phyloP scores from a whole-genome alignment of 2,113 vertebrate species.

The Chelonoidis abingdonii region DNA sequence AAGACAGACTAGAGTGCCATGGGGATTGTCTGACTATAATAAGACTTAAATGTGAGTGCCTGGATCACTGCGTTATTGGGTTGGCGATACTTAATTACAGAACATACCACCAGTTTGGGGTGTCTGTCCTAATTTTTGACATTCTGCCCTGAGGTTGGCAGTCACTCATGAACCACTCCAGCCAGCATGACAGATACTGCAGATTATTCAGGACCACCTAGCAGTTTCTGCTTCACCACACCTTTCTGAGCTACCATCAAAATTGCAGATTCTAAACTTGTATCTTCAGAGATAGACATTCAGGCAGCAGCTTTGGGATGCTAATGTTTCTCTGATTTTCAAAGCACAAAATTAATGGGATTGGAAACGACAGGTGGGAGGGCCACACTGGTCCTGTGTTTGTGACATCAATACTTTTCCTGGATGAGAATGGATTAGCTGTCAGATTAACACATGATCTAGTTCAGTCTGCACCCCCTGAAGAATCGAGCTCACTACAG shows the following conservation, averaged over 20 bases:
- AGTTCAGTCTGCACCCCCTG: background rate
- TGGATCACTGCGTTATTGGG: background rate
- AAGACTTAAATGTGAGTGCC: background rate
- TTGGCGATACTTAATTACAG: background rate
- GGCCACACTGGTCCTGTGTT: rapidly evolving
- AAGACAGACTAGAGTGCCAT: background rate
- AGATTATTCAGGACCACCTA: background rate
- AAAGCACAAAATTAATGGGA: rapidly evolving
- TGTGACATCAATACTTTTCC: background rate
- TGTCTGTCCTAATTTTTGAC: background rate
- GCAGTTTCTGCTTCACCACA: rapidly evolving
- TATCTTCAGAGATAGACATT: background rate
- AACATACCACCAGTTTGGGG: background rate
- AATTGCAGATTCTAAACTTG: background rate
- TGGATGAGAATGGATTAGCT: background rate
- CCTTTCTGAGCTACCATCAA: rapidly evolving
- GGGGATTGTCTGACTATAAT: background rate
- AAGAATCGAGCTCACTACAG: background rate
- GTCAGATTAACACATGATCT: rapidly evolving
- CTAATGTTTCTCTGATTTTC: background rate
- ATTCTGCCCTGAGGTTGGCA: background rate
- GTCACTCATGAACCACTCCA: background rate
- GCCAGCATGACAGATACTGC: background rate
- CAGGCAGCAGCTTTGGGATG: rapidly evolving
- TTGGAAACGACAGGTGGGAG: background rate